A percentile compares a stretch with the other conserved stretches of the same genome.
phyloP scores from a whole-genome alignment of 2,113 vertebrate species.

The Pelvicachromis taeniatus region DNA sequence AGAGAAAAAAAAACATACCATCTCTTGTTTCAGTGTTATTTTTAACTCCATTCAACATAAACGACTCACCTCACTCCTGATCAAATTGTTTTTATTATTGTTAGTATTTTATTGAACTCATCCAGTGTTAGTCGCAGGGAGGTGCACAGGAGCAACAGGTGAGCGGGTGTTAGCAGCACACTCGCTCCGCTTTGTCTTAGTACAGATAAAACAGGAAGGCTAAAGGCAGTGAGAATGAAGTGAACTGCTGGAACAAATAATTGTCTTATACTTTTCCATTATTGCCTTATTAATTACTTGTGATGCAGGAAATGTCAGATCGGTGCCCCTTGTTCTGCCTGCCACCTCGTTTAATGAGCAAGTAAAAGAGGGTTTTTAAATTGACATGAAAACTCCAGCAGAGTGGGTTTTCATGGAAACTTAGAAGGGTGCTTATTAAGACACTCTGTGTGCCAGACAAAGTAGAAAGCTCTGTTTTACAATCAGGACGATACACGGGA shows the following conservation, averaged over 20 bases:
- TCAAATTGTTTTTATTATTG: not conserved
- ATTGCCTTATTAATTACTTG: constrained; percentile 7
- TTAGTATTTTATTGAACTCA: not conserved
- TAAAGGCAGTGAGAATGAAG: not conserved
- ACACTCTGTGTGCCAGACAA: not conserved
- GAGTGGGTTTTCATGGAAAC: constrained; percentile 17
- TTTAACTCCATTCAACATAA: not conserved
- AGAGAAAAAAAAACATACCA: not conserved
- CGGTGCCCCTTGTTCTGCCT: not conserved
- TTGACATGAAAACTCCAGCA: constrained; percentile 8
- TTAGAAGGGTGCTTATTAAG: constrained; percentile 11
- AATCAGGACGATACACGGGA: not conserved
- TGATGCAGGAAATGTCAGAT: constrained; percentile 31
- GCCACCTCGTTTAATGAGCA: constrained; percentile 33
- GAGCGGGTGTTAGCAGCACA: not conserved
- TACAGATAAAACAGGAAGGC: not conserved
- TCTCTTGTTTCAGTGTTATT: not conserved
- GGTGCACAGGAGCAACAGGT: not conserved
- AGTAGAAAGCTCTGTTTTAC: not conserved
- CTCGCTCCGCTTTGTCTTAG: not conserved
- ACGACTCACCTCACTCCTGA: not conserved
- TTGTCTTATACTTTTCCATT: not conserved
- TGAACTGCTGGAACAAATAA: not conserved
- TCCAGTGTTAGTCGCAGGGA: not conserved
- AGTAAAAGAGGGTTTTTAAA: constrained; percentile 11